Evolutionary conservation across 2,797 vertebrate genomes (phyloP), one percentile per base, ranked within the genome.

Genomic region (Eidolon dupreanum): DNA sequence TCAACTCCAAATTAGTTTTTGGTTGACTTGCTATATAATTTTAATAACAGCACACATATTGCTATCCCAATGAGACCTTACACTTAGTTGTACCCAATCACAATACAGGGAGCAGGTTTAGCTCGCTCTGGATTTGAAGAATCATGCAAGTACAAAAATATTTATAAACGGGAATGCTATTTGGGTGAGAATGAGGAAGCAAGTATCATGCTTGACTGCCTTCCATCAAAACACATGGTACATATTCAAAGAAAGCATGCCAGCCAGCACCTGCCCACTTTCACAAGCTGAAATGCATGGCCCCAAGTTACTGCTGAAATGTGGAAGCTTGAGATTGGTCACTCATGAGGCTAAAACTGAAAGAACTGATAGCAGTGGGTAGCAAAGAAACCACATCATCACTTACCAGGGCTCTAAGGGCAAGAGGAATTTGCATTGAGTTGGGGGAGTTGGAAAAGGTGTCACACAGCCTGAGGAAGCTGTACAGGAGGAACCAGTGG

Each of bases 1-100:
- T 89, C 61, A 70, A 77, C 5, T 70, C 53, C n/a, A 87, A 82
- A 43, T 73, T n/a, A 73, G 41, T 11, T 36, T 90, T 84, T 51
- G 59, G 46, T 15, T 38, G n/a, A 38, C 12, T 55, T 65, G 31
- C 28, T 53, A 36, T 2, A 33, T 26, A 59, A 91, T 53, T 82
- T 73, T 61, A 82, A 74, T 22, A 81, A 24, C 5, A 17, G 16
- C 51, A 75, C 2, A 65, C 8, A 77, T 2, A 73, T 22, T 31
- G 57, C 19, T 20, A 68, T 59, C 15, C 22, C n/a, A 65, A 0
- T 28, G 15, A 15, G 86, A 46, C 12, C 19, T 33, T 24, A 46
- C 0, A 71, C 17, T 68, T 82, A n/a, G 16, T 22, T 65, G 24
- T 41, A 43, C 24, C 12, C 49, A 68, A 24, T 24, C 4, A n/a